Conservation (phyloP, 2,113 vertebrate genomes). For the Tenrec ecaudatus region DNA sequence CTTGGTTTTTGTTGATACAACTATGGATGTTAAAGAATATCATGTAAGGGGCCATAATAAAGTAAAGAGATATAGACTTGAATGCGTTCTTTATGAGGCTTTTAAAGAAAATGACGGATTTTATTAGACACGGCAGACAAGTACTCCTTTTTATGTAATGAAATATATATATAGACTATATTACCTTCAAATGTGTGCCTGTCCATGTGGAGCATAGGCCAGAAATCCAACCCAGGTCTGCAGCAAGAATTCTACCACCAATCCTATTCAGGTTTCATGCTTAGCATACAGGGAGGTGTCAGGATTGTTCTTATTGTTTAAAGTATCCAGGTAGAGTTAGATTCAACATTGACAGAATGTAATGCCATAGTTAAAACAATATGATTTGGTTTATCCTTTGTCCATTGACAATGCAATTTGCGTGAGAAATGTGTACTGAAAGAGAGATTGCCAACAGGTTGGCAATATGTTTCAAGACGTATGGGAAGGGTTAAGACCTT, state of each 20-base stretch:
- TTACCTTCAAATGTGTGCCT: neutral
- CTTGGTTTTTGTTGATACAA: neutral
- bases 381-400: neutral
- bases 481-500: neutral
- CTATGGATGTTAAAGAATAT: neutral
- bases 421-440: neutral
- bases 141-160: neutral
- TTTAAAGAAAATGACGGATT: neutral
- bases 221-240: neutral
- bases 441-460: neutral
- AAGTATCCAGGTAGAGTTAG: neutral
- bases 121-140: neutral
- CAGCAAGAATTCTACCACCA: neutral
- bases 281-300: neutral
- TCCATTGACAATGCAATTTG: neutral
- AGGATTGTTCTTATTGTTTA: neutral
- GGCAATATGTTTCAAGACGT: neutral
- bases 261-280: neutral
- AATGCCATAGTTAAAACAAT: neutral
- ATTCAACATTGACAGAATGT: neutral
- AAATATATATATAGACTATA: neutral
- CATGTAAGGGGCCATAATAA: neutral
- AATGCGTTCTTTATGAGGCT: neutral
- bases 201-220: neutral
- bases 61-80: neutral